These are phyloP conservation scores for Criorhina ranunculi DNA, from an alignment of 2,888 invertebrate genomes.

Conservation along the genomic window DNA sequence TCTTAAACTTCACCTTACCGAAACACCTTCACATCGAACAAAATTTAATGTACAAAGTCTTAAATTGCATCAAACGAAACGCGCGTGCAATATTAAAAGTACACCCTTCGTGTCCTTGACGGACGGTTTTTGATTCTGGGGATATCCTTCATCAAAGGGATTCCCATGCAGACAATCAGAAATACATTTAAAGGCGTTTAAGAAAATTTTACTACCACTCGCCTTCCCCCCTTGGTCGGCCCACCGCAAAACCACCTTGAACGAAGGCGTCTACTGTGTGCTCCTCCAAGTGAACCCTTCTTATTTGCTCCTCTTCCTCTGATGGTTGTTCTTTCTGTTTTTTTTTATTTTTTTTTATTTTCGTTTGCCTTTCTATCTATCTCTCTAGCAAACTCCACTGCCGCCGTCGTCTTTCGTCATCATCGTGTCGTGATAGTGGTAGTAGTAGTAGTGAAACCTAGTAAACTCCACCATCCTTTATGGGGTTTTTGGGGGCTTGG, in stretches of 20 bases:
- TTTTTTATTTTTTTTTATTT: conserved; percentile 25
- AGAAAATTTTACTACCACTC: conserved; percentile 57
- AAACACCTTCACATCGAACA: too few relatives aligned
- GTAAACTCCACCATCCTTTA: conserved; percentile 68
- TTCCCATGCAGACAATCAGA: conserved; percentile 56
- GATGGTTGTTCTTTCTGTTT: conserved; percentile 21
- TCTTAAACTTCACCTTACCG: too few relatives aligned
- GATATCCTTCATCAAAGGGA: conserved; percentile 33
- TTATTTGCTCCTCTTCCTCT: conserved; percentile 48
- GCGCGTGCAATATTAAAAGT: neutral
- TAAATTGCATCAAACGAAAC: neutral
- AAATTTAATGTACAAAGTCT: too few relatives aligned
- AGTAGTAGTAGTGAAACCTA: conserved; percentile 59
- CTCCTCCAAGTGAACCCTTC: conserved; percentile 66
- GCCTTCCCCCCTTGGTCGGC: neutral
- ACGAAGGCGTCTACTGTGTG: conserved; percentile 60
- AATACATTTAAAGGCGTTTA: conserved; percentile 65
- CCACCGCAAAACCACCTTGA: conserved; percentile 68
- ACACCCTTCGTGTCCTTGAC: conserved; percentile 31
- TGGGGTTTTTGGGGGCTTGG: conserved; percentile 46
- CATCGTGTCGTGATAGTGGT: conserved; percentile 27
- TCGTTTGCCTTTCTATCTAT: conserved; percentile 42
- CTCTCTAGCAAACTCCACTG: conserved; percentile 44
- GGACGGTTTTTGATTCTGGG: conserved; percentile 22
- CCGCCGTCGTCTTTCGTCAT: conserved; percentile 5